phyloP scores from a whole-genome alignment of 2,113 vertebrate genomes.

The Mesembrinibis cayennensis region DNA sequence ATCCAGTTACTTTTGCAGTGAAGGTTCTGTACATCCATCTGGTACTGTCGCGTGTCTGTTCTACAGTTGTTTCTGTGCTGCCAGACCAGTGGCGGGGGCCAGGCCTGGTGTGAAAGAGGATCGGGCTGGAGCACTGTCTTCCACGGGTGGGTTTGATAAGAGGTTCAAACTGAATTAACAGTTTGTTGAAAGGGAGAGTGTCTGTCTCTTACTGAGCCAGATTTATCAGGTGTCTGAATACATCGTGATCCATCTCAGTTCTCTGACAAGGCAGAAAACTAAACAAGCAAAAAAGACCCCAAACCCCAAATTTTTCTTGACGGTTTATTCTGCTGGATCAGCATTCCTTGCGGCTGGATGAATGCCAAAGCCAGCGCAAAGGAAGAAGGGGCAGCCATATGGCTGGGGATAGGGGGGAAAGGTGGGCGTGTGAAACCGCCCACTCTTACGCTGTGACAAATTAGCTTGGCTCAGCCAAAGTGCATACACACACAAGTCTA shows the following conservation, averaged over 20 bases:
- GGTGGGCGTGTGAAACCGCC: background rate
- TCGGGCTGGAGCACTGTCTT: background rate
- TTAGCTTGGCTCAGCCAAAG: background rate
- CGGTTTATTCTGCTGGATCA: background rate
- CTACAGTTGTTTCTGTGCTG: background rate
- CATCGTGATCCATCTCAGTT: background rate
- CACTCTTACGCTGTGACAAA: accelerated
- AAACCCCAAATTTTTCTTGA: background rate
- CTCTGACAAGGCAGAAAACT: background rate
- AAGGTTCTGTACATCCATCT: background rate
- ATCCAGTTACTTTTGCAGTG: background rate
- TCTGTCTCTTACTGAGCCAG: background rate
- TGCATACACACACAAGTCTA: too few relatives aligned
- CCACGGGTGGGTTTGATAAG: background rate
- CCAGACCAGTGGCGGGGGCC: background rate
- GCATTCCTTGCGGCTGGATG: background rate
- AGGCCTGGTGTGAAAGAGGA: background rate
- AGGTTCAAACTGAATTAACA: background rate
- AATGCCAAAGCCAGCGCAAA: background rate
- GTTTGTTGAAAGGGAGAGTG: background rate
- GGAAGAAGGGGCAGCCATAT: too few relatives aligned
- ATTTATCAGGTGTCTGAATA: background rate
- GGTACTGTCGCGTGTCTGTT: background rate
- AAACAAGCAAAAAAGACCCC: background rate
- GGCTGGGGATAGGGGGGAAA: background rate